A percentile compares a stretch with the other conserved stretches of the same genome.
Conservation (phyloP, 2,888 invertebrate species). For the Diloba caeruleocephala region DNA sequence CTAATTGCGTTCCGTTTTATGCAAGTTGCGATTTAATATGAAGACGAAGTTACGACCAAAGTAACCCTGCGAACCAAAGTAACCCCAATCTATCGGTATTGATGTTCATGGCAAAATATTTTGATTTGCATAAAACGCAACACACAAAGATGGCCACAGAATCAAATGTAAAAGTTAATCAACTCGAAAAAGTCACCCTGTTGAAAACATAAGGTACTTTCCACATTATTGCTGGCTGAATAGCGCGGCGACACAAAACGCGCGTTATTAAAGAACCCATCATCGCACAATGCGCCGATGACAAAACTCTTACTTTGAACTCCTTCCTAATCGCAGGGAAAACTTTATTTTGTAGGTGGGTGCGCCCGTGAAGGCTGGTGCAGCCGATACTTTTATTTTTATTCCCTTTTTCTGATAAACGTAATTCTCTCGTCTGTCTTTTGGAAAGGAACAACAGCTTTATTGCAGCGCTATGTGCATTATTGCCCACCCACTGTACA, state of each 20-base stretch:
- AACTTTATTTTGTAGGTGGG: slow-evolving; percentile 81
- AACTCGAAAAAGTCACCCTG: slow-evolving; percentile 32
- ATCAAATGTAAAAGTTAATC: slow-evolving; percentile 27
- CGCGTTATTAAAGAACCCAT: slow-evolving; percentile 76
- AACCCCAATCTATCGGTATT: too few species aligned
- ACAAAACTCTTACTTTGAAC: slow-evolving; percentile 86
- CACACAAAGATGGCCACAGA: not conserved
- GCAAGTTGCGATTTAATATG: too few species aligned
- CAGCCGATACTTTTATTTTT: slow-evolving; percentile 47
- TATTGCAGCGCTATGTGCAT: too few species aligned
- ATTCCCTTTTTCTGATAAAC: too few species aligned
- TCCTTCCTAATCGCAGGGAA: slow-evolving; percentile 85
- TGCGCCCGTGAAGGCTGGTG: slow-evolving; percentile 42
- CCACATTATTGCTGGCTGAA: slow-evolving; percentile 43
- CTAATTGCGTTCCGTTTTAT: too few species aligned
- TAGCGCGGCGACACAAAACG: slow-evolving; percentile 58
- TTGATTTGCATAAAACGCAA: too few species aligned
- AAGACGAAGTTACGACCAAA: too few species aligned
- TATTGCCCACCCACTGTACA: too few species aligned
- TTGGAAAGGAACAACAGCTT: too few species aligned
- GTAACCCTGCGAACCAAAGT: too few species aligned
- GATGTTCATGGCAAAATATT: too few species aligned
- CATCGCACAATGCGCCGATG: slow-evolving; percentile 78
- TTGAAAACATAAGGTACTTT: slow-evolving; percentile 37
- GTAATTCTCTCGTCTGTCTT: too few species aligned